Conservation (phyloP, 2,888 invertebrate species). For the Unio delphinus region DNA sequence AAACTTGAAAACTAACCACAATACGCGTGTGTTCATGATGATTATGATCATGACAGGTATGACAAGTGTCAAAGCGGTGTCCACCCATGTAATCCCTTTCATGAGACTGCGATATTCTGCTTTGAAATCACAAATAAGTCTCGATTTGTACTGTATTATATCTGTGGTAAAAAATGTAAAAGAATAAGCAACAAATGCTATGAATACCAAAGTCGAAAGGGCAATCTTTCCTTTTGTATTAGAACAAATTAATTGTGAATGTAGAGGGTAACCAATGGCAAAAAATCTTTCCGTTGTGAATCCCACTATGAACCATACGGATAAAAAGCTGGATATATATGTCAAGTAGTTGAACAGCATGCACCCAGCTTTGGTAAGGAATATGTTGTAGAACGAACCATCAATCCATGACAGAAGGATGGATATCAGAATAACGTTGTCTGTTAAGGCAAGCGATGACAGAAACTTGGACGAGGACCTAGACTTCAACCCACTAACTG, state of each 20-base stretch:
- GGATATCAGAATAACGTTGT: conserved; percentile 73
- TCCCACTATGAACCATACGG: conserved; percentile 88
- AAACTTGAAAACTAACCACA: conserved; percentile 23
- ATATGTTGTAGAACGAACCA: conserved; percentile 30
- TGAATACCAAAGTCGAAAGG: conserved; percentile 28
- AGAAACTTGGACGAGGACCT: conserved; percentile 85
- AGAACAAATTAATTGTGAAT: conserved; percentile 55
- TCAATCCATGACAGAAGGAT: conserved; percentile 73
- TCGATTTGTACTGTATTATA: conserved; percentile 8
- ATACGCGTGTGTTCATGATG: conserved; percentile 41
- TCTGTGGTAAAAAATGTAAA: conserved; percentile 52
- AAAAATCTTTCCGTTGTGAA: conserved; percentile 89
- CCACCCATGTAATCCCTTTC: conserved; percentile 44
- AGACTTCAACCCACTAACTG: conserved; percentile 80
- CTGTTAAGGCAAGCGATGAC: conserved; percentile 79
- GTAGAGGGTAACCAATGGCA: conserved; percentile 84
- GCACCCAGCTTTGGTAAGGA: conserved; percentile 76
- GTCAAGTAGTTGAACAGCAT: conserved; percentile 45
- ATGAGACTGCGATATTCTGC: conserved; percentile 26
- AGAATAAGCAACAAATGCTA: conserved; percentile 40
- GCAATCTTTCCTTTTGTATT: conserved; percentile 42
- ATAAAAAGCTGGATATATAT: conserved; percentile 82
- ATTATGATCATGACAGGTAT: conserved; percentile 47
- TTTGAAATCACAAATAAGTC: conserved; percentile 24
- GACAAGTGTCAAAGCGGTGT: conserved; percentile 51